phyloP scores from a whole-genome alignment of 1,140 invertebrate species.

The Nautilus pompilius region DNA sequence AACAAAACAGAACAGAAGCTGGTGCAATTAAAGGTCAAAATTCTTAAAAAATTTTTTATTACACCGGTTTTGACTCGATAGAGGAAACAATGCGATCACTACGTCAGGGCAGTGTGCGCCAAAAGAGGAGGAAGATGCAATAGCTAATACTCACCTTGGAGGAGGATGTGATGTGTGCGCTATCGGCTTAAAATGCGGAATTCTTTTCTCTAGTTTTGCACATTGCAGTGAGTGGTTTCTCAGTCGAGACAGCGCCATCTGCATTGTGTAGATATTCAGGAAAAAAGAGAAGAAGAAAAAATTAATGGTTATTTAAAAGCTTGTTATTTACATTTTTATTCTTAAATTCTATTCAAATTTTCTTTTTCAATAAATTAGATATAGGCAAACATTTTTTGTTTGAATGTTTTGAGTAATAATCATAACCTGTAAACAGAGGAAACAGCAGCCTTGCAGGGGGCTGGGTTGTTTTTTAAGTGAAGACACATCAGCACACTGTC shows the following conservation, averaged over 20 bases:
- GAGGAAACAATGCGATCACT: background rate
- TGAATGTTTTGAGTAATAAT: too few relatives aligned
- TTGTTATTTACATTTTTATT: too few relatives aligned
- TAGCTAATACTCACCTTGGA: slow-evolving; percentile 13
- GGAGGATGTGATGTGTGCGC: slow-evolving; percentile 20
- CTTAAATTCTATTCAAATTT: too few relatives aligned
- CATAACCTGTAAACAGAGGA: too few relatives aligned
- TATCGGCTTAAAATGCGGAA: slow-evolving; percentile 28
- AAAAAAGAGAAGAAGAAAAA: slow-evolving; percentile 1
- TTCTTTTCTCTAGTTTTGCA: slow-evolving; percentile 7
- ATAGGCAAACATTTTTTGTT: too few relatives aligned
- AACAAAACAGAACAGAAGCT: background rate
- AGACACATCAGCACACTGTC: too few relatives aligned
- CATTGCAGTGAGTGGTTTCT: slow-evolving; percentile 21
- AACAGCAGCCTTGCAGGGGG: too few relatives aligned
- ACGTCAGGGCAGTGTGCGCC: background rate
- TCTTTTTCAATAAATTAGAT: too few relatives aligned
- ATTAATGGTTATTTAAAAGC: too few relatives aligned
- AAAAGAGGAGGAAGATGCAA: background rate
- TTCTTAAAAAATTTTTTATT: background rate
- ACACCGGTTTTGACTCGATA: background rate
- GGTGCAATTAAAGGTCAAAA: background rate
- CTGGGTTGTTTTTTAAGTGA: too few relatives aligned
- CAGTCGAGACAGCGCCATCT: slow-evolving; percentile 21
- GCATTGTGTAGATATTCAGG: too few relatives aligned